Base-by-base conservation (phyloP, 2,888 invertebrate species). In the Drosophila colorata region DNA sequence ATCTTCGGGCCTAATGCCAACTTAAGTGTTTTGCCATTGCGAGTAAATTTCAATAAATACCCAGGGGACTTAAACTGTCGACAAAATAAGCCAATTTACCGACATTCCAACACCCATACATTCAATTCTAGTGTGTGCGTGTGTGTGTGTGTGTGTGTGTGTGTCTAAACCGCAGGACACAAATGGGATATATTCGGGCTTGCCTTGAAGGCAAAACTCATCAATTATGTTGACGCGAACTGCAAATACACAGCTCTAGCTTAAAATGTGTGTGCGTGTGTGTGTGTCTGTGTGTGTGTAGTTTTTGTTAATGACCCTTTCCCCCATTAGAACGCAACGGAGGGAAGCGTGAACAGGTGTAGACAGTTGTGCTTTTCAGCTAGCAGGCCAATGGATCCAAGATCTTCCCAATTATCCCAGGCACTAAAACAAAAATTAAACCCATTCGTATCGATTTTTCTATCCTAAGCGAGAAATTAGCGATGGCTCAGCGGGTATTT, bases 21-120 rank as follows among this genome's bases (percentile, higher is more conserved):
- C 87, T 66, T 87, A 83, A 88, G 88, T 83, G 87, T 80, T 83
- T 87, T 56, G 72, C 84, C 63, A 84, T 80, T 67, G 67, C 74
- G 64, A 87, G 74, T 87, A 87, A 80, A 88, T 87, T 83, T 83
- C 88, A 87, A 88, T 83, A 87, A 83, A 83, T 74, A 80, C 83
- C 83, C 78, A 43, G 41, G 65, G 74, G 83, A 75, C 85, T 87
- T 84, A 74, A 72, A 70, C 83, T 83, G 88, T 87, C 89, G 87
- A 88, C 88, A 78, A 84, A 87, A 80, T 88, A 83, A 83, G 88
- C 83, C 83, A 83, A 83, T 83, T 87, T 83, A 80, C 78, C 56
- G 57, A 59, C 49, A 63, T 28, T 25, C 55, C 49, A 28, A 53
- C 66, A 58, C 61, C 43, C 71, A 44, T 52, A 57, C 43, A 64